A percentile compares a stretch with the other conserved stretches of the same genome.
phyloP scores from a whole-genome alignment of 2,113 vertebrate species.

The Promerops cafer region DNA sequence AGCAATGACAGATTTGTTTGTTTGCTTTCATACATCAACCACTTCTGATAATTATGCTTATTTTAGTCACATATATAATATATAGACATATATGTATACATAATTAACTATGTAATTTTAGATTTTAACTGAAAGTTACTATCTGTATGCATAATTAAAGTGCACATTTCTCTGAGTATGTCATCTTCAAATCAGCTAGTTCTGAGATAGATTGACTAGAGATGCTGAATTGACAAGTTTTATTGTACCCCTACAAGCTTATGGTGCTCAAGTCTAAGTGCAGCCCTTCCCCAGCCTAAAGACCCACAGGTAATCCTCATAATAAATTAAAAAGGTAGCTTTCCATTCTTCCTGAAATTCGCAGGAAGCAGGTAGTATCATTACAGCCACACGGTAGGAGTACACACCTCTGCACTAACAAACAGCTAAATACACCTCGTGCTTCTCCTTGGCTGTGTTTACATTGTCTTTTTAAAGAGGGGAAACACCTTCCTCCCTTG shows the following conservation, averaged over 20 bases:
- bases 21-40: not conserved
- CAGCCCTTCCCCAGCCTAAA: not conserved
- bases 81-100: not conserved
- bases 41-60: not conserved
- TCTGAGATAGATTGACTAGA: not conserved
- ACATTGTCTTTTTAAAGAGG: not conserved
- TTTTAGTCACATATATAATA: not conserved
- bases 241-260: not conserved
- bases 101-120: not conserved
- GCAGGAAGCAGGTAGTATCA: not conserved
- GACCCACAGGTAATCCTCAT: not conserved
- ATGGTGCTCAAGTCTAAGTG: not conserved
- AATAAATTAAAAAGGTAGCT: not conserved
- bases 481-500: not conserved
- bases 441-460: not conserved
- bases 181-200: not conserved
- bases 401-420: not conserved
- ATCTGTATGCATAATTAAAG: not conserved
- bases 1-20: not conserved
- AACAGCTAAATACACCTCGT: not conserved
- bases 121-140: not conserved
- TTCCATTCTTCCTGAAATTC: not conserved
- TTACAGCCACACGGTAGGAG: not conserved
- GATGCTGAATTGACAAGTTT: not conserved
- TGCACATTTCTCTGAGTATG: not conserved